These are phyloP conservation scores for Drosophila repletoides DNA, from an alignment of 1,140 invertebrate species.

Conservation along the genomic window DNA sequence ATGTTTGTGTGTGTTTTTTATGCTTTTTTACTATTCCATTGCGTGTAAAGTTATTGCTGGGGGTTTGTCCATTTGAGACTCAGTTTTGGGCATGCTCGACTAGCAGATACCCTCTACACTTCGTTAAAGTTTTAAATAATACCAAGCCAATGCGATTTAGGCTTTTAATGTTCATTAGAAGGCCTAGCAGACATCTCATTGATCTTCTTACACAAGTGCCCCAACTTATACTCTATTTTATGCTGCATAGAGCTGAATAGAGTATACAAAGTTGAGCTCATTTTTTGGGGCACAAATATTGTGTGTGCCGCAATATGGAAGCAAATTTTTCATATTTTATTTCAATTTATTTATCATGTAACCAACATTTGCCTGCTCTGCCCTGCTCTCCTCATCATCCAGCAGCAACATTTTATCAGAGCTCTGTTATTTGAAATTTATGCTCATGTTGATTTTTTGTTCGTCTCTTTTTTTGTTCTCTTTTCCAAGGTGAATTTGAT, in stretches of 20 bases:
- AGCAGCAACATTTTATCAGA: constrained; percentile 27
- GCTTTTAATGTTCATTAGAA: too few relatives aligned
- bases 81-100: too few relatives aligned
- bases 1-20: not conserved
- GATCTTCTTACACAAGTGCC: too few relatives aligned
- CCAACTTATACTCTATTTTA: too few relatives aligned
- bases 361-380: constrained; percentile 17
- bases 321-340: constrained; percentile 46
- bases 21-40: not conserved
- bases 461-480: constrained; percentile 13
- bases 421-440: constrained; percentile 48
- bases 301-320: constrained; percentile 37
- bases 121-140: too few relatives aligned
- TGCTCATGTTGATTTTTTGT: constrained; percentile 31
- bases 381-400: not conserved
- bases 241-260: too few relatives aligned
- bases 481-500: constrained; percentile 67
- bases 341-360: constrained; percentile 68
- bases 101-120: too few relatives aligned
- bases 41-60: constrained; percentile 24
- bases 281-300: constrained; percentile 34
- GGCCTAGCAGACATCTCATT: too few relatives aligned
- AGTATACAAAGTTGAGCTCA: too few relatives aligned
- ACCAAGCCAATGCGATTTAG: too few relatives aligned
- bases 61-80: not conserved